Base-by-base conservation (phyloP, 1,140 invertebrate genomes). In the Pseudobourletiella spinata region DNA sequence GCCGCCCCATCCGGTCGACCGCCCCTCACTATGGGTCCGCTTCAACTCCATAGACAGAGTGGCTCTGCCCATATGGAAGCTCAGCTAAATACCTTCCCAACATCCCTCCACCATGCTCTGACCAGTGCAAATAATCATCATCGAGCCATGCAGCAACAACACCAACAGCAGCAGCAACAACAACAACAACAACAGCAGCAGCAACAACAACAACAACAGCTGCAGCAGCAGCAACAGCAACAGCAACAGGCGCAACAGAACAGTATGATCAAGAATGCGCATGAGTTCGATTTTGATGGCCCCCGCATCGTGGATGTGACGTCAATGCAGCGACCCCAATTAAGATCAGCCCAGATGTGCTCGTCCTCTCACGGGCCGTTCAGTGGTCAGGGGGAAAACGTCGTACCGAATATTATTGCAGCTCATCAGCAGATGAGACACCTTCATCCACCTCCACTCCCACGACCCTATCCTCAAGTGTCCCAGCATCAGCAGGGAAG, bases 111-210 rank as follows among this genome's bases (percentile, higher is more conserved):
- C 28, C 26, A 48, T 51, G 64, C 64, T 18, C 50, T 65, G 24
- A 63, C 56, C 18, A 64, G 51, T 48, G 39, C 57, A 2, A 8
- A 26, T 26, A 8, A 26, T 26, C 57, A 55, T 16, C 48, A 28
- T 20, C 30, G 24, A 30, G 16, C 28, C 8, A 54, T 55, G 8
- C 8, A 25, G 15, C 55, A 62, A 0, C 54, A 54, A 52, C 50
- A 50, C 1, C 59, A 48, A 3, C 63, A 65, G 24, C 57, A 61
- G 3, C 50, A 58, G 14, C 63, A 67, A n/a, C 61, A 67, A 50
- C 61, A 64, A 22, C 48, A 51, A 22, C 54, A 57, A 18, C 57
- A 64, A 58, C 50, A 46, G 44, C 55, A 52, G 32, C 57, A 56
- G 16, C 61, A 30, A 6, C 59, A 61, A 51, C 32, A 20, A 15